Evolutionary conservation across 2,113 vertebrate species (phyloP), one percentile per base, ranked within the genome.

Genomic region (Labeo catla): DNA sequence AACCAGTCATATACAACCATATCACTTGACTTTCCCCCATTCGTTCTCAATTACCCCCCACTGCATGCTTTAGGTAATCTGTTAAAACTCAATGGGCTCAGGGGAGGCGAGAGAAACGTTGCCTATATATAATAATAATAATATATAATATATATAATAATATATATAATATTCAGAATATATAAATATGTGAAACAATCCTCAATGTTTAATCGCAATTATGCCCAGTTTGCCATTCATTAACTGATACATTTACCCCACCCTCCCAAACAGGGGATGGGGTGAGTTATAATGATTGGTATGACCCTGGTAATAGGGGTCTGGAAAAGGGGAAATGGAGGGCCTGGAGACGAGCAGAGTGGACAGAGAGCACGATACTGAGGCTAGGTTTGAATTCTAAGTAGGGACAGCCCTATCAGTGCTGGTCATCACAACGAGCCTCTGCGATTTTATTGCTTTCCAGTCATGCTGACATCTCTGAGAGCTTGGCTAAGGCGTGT

Each of bases 341-440:
- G 23, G 74, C n/a, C 52, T 6, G n/a, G 23, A 76, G 23, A 52
- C 4, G 13, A 76, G 74, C 74, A 8, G 49, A 70, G 15, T 54
- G 8, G 54, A 87, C 11, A 49, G 45, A 5, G 12, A 43, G 34
- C 36, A 49, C 9, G 16, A 50, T 68, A 49, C 45, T 19, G 43
- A 23, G 11, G 13, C 19, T 16, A 21, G 8, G 7, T 50, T 36
- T 65, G 86, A 88, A 90, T 88, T 87, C 84, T 86, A 82, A 86
- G 63, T 76, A 89, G 61, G 70, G 9, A n/a, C 34, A 59, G 74
- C 61, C 4, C 0, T 88, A 84, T 89, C 88, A 87, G 54, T 21
- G 73, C 82, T 65, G 63, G 47, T 54, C 76, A 86, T 90, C 79
- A 79, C 52, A 83, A 6, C 7, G 4, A 52, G 76, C 83, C 52